These are phyloP conservation scores for Oncorhynchus kisutch DNA, from an alignment of 2,113 vertebrate genomes.

Conservation along the genomic window DNA sequence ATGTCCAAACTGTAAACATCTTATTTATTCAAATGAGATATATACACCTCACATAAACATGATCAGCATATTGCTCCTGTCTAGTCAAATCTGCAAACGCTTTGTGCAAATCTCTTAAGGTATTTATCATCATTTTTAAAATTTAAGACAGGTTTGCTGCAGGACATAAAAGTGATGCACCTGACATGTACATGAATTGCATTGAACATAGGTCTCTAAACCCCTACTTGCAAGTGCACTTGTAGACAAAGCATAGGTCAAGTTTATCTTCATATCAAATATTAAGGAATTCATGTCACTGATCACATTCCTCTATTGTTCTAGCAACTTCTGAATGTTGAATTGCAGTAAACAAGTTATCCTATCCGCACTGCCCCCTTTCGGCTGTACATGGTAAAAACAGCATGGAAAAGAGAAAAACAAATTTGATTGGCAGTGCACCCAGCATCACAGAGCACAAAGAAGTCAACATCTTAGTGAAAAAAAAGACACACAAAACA, in stretches of 20 bases:
- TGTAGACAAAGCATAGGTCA: not conserved
- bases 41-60: not conserved
- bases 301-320: slow-evolving; percentile 71
- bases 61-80: not conserved
- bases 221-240: not conserved
- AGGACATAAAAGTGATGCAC: not conserved
- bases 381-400: slow-evolving; percentile 52
- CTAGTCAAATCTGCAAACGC: not conserved
- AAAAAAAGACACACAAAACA: slow-evolving; percentile 1
- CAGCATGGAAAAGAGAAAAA: slow-evolving; percentile 84
- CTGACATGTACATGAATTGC: not conserved
- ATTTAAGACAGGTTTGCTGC: not conserved
- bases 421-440: slow-evolving; percentile 92
- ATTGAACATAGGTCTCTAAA: not conserved
- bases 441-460: slow-evolving; percentile 77
- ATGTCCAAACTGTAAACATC: not conserved
- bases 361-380: slow-evolving; percentile 73
- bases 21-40: not conserved
- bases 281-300: slow-evolving; percentile 21
- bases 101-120: not conserved
- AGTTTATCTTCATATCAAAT: not conserved
- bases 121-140: not conserved
- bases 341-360: slow-evolving; percentile 66
- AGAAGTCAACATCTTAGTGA: slow-evolving; percentile 36
- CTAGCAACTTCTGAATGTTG: slow-evolving; percentile 57